Evolutionary conservation across 2,797 vertebrate genomes (phyloP), one percentile per base, ranked within the genome.

Genomic region (Myotis vivesi): DNA sequence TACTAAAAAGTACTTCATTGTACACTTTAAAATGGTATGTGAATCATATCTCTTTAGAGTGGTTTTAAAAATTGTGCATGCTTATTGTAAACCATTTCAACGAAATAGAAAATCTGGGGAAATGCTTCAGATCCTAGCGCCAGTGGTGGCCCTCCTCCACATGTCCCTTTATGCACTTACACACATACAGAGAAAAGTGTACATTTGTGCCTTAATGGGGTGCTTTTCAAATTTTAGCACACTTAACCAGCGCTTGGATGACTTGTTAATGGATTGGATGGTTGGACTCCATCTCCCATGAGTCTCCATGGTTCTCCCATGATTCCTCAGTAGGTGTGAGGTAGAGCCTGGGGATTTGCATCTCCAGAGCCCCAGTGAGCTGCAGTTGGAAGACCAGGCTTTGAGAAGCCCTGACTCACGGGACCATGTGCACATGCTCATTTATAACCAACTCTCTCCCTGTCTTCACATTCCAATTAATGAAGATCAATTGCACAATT

Each of bases 61-160:
- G 0, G n/a, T 57, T 79, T 83, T 11, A 79, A 81, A 88, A 93
- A 30, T 12, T 36, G 5, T 22, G 53, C 9, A 23, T 15, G 23
- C 17, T 93, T 71, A 41, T 66, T 64, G 2, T 72, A 64, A 93
- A 68, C 22, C 85, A 82, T 66, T 16, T 25, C 53, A 87, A 51
- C 1, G 0, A 89, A 4, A 23, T 2, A 66, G 83, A 73, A 75
- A 86, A 68, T 25, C 8, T 66, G 46, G 68, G 20, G 41, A 77
- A 84, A 53, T 55, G 10, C 10, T 76, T 72, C 36, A 25, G 51
- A 41, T 57, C 25, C n/a, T 25, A 79, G 28, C 2, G 22, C 8
- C 49, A 51, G n/a, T 1, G 8, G 68, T 9, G 3, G n/a, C 30
- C 46, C 20, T 12, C 9, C 23, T 83, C 36, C 19, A 46, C 33